Conservation (phyloP, 2,888 invertebrate genomes). For the Nomada goodeniana region DNA sequence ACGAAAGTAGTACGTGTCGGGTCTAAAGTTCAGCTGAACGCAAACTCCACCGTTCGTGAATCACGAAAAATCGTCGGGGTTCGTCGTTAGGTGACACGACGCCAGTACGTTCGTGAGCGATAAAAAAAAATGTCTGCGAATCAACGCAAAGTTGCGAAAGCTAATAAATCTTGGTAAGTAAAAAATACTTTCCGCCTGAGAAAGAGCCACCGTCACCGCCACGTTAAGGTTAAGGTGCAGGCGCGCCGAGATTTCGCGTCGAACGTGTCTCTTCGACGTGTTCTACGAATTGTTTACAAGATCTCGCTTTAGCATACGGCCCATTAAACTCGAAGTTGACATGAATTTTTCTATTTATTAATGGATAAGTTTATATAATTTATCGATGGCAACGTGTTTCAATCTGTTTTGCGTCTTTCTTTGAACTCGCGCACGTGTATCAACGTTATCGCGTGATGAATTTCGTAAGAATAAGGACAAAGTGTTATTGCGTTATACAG, state of each 20-base stretch:
- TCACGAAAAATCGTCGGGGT: constrained; percentile 52
- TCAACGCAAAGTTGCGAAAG: constrained; percentile 34
- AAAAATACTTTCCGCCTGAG: constrained; percentile 21
- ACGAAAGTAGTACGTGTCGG: constrained; percentile 49
- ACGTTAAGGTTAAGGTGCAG: constrained; percentile 2
- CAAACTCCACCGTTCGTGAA: constrained; percentile 41
- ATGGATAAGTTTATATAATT: not conserved
- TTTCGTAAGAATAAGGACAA: not conserved
- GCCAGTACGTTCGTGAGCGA: constrained; percentile 19
- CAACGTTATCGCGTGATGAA: not conserved
- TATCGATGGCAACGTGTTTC: constrained; percentile 2
- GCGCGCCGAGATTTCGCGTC: not conserved
- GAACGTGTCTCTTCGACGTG: not conserved
- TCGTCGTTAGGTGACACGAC: constrained; percentile 49
- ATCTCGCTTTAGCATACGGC: not conserved
- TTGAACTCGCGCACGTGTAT: not conserved
- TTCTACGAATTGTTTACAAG: constrained; percentile 21
- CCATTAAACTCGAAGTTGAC: not conserved
- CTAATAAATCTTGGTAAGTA: constrained; percentile 1
- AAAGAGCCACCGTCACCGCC: not conserved
- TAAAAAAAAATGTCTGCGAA: constrained; percentile 34
- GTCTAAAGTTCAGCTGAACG: constrained; percentile 60
- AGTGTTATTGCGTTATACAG: not conserved
- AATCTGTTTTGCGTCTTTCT: not conserved
- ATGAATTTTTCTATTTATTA: constrained; percentile 2